These are phyloP conservation scores for Petrolisthes cinctipes DNA, from an alignment of 2,888 invertebrate species.

Conservation along the genomic window DNA sequence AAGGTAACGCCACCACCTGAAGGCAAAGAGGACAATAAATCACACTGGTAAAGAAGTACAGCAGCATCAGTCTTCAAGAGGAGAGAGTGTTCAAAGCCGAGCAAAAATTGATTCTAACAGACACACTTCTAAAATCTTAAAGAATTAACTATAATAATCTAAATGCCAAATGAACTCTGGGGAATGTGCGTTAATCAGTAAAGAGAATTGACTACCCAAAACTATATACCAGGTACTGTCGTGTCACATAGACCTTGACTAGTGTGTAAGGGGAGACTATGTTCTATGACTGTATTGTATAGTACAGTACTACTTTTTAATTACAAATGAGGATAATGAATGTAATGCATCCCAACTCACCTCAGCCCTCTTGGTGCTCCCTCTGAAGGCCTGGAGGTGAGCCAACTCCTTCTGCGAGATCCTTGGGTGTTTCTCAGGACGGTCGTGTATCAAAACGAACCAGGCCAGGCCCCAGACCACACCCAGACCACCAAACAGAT, in stretches of 20 bases:
- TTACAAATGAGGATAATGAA: no score
- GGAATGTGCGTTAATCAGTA: no score
- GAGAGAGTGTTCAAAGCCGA: neutral
- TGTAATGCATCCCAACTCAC: neutral
- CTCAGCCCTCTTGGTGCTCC: constrained; percentile 47
- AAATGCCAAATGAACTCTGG: no score
- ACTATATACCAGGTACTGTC: no score
- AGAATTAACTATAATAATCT: neutral
- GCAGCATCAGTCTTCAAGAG: neutral
- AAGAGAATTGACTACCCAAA: no score
- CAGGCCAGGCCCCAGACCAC: constrained; percentile 71
- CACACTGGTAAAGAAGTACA: no score
- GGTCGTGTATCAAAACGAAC: constrained; percentile 73
- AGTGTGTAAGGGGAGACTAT: no score
- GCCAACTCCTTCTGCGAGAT: constrained; percentile 71
- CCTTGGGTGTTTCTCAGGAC: constrained; percentile 74
- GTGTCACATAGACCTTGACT: no score
- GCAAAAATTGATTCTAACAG: no score
- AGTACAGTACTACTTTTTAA: no score
- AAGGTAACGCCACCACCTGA: constrained; percentile 74
- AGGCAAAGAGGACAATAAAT: no score
- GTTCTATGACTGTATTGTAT: no score
- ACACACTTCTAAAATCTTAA: neutral
- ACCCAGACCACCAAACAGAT: constrained; percentile 71
- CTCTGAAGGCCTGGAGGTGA: constrained; percentile 71